phyloP scores from a whole-genome alignment of 2,113 vertebrate genomes.

The Heteronetta atricapilla region DNA sequence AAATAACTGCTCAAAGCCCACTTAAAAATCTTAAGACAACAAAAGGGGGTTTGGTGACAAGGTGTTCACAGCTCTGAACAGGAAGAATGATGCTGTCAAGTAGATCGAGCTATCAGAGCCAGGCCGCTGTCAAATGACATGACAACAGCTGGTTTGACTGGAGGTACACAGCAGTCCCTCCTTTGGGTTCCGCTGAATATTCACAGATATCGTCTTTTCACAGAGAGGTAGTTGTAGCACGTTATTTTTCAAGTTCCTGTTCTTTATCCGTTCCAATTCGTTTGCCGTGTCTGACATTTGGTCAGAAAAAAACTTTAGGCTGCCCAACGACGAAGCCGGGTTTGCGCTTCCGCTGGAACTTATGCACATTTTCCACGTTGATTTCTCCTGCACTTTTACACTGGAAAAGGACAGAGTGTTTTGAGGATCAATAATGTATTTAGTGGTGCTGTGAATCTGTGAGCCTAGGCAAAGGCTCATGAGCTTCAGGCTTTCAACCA shows the following conservation, averaged over 20 bases:
- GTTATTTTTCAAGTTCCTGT: conserved; percentile 88
- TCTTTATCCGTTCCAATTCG: conserved; percentile 84
- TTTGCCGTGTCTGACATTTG: conserved; percentile 77
- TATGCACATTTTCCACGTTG: conserved; percentile 93
- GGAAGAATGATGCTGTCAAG: conserved; percentile 67
- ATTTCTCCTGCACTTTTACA: conserved; percentile 91
- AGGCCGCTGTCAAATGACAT: conserved; percentile 86
- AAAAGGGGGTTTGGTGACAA: conserved; percentile 60
- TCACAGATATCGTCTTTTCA: conserved; percentile 97
- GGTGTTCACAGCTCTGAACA: conserved; percentile 69
- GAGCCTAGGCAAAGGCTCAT: conserved; percentile 93
- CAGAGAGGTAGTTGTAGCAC: conserved; percentile 99
- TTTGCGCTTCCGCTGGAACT: conserved; percentile 77
- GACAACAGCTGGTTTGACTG: conserved; percentile 92
- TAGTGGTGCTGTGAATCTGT: conserved; percentile 82
- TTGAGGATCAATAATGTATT: conserved; percentile 87
- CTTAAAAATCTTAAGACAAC: conserved; percentile 68
- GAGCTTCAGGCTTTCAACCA: conserved; percentile 92
- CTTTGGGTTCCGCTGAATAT: conserved; percentile 92
- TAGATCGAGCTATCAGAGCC: conserved; percentile 51
- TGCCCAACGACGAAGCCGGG: conserved; percentile 55
- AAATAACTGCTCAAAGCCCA: conserved; percentile 79
- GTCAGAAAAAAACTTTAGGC: conserved; percentile 81
- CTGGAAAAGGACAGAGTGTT: conserved; percentile 81
- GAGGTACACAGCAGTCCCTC: conserved; percentile 91